Evolutionary conservation across 1,140 invertebrate genomes (phyloP).

Genomic region (Neuroterus valhalla): DNA sequence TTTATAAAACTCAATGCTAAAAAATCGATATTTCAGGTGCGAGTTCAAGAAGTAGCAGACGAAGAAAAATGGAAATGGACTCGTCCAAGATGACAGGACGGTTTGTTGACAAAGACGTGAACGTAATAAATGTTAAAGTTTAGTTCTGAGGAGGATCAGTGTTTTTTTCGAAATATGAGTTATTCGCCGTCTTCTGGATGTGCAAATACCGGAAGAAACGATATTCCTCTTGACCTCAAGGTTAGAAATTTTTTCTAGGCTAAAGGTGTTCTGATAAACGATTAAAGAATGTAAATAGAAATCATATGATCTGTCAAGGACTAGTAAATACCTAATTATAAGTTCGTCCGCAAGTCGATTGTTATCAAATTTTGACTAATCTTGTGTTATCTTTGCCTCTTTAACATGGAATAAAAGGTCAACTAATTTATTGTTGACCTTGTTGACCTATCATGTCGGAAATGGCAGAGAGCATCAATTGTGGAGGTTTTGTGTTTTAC

Average conservation of each 20-base stretch:
- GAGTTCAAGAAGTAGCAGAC: no score
- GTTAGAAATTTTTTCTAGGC: slow-evolving; percentile 29
- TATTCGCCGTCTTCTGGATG: not conserved
- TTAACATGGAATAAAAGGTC: not conserved
- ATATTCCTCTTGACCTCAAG: slow-evolving; percentile 25
- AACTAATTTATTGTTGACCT: slow-evolving; percentile 27
- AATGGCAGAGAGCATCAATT: slow-evolving; percentile 72
- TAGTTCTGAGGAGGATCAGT: not conserved
- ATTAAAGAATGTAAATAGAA: slow-evolving; percentile 42
- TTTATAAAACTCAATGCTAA: no score
- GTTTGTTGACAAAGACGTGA: slow-evolving; percentile 26
- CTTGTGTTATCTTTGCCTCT: slow-evolving; percentile 14
- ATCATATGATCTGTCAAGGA: slow-evolving; percentile 40
- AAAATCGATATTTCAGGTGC: no score
- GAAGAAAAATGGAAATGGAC: slow-evolving; percentile 35
- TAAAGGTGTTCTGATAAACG: not conserved
- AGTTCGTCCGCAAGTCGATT: not conserved
- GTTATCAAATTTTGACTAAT: slow-evolving; percentile 31
- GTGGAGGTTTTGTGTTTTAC: slow-evolving; percentile 83
- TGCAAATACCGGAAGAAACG: slow-evolving; percentile 32
- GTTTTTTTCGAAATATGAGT: not conserved
- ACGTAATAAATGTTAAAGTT: slow-evolving; percentile 4
- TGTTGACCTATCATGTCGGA: slow-evolving; percentile 52
- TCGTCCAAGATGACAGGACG: slow-evolving; percentile 38
- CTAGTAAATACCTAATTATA: slow-evolving; percentile 7